Evolutionary conservation across 2,888 invertebrate species (phyloP), one percentile per base, ranked within the genome.

Genomic region (Daptonema setosum): DNA sequence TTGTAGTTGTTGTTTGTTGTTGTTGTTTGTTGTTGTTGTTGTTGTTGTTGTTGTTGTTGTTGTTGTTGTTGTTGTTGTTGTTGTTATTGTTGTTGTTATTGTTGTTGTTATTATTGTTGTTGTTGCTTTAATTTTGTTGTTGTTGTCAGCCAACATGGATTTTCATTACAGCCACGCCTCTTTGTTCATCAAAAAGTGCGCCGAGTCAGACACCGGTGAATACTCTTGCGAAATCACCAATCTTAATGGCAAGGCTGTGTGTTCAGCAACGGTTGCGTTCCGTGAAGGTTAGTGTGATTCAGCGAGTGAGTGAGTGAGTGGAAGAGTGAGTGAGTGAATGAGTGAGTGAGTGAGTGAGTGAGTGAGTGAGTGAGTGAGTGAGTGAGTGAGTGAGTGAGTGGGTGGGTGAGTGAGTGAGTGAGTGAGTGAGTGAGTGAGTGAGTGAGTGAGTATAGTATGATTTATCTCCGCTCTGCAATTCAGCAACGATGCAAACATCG

Each of bases 191-290:
- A 83, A 87, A 20, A 90, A 93, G 74, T 90, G 88, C 25, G 91
- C 91, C 80, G 90, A 91, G n/a, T 93, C 93, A 75, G 93, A 95
- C 70, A 90, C 91, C 71, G 93, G 93, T 20, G 47, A 54, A 56
- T 95, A 93, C 74, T 85, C 83, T 72, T 87, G 87, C 71, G 81
- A 86, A 29, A 86, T 86, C 28, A 62, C 67, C 24, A 73, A 71
- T 62, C 64, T 67, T 48, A 66, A 66, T 28, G 73, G 73, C 26
- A 71, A 72, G 61, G 65, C 68, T 45, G 64, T 68, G 54, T 68
- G 67, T 35, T 65, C 67, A 11, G 68, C 71, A 8, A 54, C 54
- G 17, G 52, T 62, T 45, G 45, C 5, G 3, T n/a, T 45, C 17
- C n/a, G 11, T 14, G n/a, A 35, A 8, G 35, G 35, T 35, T 35